Evolutionary conservation across 1,140 invertebrate genomes (phyloP).

Genomic region (Proctacanthus coquilletti): DNA sequence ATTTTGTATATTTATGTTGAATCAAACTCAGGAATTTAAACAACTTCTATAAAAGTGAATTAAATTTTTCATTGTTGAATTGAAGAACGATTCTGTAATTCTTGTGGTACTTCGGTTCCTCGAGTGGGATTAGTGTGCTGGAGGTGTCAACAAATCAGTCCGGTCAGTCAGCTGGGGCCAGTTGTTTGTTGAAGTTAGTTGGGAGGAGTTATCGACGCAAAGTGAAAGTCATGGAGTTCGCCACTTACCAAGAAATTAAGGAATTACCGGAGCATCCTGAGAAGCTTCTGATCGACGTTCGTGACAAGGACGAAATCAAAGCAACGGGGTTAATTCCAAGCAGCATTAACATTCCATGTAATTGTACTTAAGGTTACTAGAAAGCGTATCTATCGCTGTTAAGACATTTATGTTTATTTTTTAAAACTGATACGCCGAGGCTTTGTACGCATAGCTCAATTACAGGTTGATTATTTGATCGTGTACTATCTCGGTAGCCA

Average conservation of each 20-base stretch:
- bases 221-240: slow-evolving; percentile 7
- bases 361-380: too few species aligned
- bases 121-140: not conserved
- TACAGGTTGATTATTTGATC: too few species aligned
- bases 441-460: too few species aligned
- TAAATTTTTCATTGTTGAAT: not conserved
- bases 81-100: not conserved
- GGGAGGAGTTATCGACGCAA: not conserved
- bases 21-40: not conserved
- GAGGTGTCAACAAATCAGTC: too few species aligned
- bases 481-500: too few species aligned
- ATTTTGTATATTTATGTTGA: not conserved
- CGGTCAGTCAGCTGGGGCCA: too few species aligned
- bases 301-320: slow-evolving; percentile 45
- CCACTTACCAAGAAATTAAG: slow-evolving; percentile 36
- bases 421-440: too few species aligned
- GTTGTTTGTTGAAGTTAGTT: too few species aligned
- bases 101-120: not conserved
- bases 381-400: too few species aligned
- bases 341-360: slow-evolving; percentile 58
- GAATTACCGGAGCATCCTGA: slow-evolving; percentile 29
- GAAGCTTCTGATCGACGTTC: slow-evolving; percentile 46
- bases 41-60: not conserved
- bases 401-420: too few species aligned
- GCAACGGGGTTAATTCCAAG: slow-evolving; percentile 47